A percentile compares a stretch with the other conserved stretches of the same genome.
Conservation (phyloP, 2,113 vertebrate species). For the Nicator chloris region DNA sequence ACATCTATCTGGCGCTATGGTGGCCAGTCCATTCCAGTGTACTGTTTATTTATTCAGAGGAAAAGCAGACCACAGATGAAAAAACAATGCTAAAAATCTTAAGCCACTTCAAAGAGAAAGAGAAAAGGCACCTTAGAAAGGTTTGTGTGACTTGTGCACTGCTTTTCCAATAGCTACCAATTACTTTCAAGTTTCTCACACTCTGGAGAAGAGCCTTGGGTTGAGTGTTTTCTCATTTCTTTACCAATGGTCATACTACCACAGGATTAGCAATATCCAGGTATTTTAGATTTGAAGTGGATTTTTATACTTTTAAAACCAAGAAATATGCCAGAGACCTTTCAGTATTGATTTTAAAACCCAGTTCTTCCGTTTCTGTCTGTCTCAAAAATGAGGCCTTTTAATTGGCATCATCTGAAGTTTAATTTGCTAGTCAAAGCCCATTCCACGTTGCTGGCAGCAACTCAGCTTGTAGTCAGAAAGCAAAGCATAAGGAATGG, state of each 20-base stretch:
- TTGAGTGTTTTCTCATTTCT: background rate
- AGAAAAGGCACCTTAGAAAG: background rate
- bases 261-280: background rate
- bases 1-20: background rate
- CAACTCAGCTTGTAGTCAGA: background rate
- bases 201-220: too few species aligned
- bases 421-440: background rate
- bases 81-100: background rate
- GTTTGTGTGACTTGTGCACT: background rate
- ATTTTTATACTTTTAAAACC: background rate
- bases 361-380: background rate
- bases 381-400: background rate
- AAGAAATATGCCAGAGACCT: background rate
- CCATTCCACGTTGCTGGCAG: background rate
- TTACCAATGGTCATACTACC: background rate
- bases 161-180: background rate
- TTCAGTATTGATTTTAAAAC: background rate
- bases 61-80: background rate
- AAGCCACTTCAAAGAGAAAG: background rate
- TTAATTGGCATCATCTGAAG: background rate
- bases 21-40: background rate
- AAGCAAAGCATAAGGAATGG: rapidly evolving
- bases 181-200: background rate
- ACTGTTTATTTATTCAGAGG: background rate
- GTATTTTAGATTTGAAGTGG: background rate